Conservation (phyloP, 2,888 invertebrate species). For the Acrocera orbiculus region DNA sequence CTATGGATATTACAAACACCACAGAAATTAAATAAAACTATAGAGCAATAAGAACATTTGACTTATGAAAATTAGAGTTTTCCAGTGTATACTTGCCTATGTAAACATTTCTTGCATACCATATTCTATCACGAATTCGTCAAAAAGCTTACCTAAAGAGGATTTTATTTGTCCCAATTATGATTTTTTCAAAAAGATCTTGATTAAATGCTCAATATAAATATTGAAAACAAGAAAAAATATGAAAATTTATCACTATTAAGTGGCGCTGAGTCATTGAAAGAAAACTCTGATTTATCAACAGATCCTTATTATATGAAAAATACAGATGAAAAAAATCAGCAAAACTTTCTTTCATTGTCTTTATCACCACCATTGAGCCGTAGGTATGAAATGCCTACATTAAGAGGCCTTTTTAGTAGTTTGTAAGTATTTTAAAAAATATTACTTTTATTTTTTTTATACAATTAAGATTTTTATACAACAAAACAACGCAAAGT, state of each 20-base stretch:
- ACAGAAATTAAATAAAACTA: too few relatives aligned
- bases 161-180: too few relatives aligned
- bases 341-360: slow-evolving; percentile 30
- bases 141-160: too few relatives aligned
- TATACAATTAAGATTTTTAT: neutral
- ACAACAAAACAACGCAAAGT: too few relatives aligned
- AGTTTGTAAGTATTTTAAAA: slow-evolving; percentile 26
- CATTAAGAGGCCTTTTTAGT: slow-evolving; percentile 28
- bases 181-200: too few relatives aligned
- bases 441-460: neutral
- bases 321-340: slow-evolving; percentile 26
- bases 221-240: too few relatives aligned
- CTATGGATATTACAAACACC: too few relatives aligned
- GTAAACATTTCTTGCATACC: too few relatives aligned
- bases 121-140: too few relatives aligned
- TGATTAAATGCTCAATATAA: too few relatives aligned
- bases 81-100: too few relatives aligned
- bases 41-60: neutral
- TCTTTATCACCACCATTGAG: slow-evolving; percentile 31
- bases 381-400: slow-evolving; percentile 30
- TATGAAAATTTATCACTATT: neutral
- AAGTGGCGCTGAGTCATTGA: neutral
- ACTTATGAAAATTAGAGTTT: too few relatives aligned
- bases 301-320: slow-evolving; percentile 12
- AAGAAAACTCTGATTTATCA: neutral